These are phyloP conservation scores for Stenichneumon culpator DNA, from an alignment of 2,888 invertebrate genomes.

Conservation along the genomic window DNA sequence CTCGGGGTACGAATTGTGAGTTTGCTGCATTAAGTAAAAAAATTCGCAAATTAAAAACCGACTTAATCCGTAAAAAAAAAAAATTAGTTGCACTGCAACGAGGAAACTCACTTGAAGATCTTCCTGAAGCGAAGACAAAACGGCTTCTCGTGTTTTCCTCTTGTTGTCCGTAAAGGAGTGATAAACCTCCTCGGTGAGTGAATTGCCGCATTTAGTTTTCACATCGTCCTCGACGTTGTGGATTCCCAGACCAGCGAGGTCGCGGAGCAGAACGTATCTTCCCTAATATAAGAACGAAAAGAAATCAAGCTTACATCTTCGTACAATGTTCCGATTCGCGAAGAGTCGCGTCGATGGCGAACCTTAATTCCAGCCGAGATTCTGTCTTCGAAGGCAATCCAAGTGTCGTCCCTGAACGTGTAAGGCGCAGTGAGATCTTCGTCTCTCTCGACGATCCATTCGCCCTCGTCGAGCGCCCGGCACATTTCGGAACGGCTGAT, in stretches of 20 bases:
- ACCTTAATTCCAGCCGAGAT: conserved; percentile 91
- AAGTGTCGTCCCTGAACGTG: conserved; percentile 90
- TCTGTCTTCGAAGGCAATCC: conserved; percentile 92
- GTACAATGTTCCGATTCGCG: neutral
- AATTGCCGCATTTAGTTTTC: conserved; percentile 78
- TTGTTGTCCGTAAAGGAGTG: conserved; percentile 82
- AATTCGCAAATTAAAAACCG: conserved; percentile 3
- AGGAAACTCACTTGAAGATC: conserved; percentile 81
- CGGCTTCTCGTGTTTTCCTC: conserved; percentile 83
- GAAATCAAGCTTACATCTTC: conserved; percentile 28
- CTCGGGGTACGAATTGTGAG: conserved; percentile 76
- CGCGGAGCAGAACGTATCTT: conserved; percentile 90
- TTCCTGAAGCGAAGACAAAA: conserved; percentile 84
- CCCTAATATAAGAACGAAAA: conserved; percentile 84
- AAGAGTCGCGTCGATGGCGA: conserved; percentile 11
- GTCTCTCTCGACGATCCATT: conserved; percentile 92
- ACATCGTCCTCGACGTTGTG: conserved; percentile 87
- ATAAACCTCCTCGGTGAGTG: conserved; percentile 79
- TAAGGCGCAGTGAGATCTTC: conserved; percentile 92
- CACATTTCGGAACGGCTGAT: conserved; percentile 87
- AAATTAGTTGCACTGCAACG: neutral
- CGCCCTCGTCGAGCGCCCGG: conserved; percentile 86
- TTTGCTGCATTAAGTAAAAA: conserved; percentile 84
- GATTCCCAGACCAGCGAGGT: conserved; percentile 90
- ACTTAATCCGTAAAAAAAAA: neutral